Evolutionary conservation across 2,113 vertebrate genomes (phyloP).

Genomic region (Leucopsar rothschildi): DNA sequence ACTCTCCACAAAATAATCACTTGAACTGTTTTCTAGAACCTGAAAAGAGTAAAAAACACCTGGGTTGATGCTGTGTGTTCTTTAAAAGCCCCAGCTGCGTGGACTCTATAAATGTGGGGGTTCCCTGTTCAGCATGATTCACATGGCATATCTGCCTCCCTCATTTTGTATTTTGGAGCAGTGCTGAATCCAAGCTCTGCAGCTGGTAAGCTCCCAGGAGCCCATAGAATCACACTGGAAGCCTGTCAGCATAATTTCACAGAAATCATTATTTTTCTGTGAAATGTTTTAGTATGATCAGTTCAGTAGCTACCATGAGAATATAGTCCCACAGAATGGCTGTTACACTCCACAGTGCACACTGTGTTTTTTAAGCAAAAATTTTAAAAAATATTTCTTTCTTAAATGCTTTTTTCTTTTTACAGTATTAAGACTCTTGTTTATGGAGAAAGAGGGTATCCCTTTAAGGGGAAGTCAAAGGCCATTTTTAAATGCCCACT

Average conservation of each 20-base stretch:
- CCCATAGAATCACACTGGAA: not conserved
- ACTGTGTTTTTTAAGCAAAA: not conserved
- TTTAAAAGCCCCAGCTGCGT: not conserved
- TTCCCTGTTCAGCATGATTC: not conserved
- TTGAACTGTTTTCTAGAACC: not conserved
- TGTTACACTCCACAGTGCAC: not conserved
- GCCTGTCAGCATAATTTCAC: not conserved
- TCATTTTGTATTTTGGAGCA: not conserved
- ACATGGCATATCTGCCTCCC: not conserved
- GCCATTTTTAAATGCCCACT: not conserved
- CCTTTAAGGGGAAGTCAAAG: fast-evolving
- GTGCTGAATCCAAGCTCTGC: not conserved
- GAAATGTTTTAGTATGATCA: not conserved
- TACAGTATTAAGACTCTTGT: not conserved
- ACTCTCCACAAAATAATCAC: not conserved
- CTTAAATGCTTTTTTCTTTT: not conserved
- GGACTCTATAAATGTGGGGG: not conserved
- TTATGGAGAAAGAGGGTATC: not conserved
- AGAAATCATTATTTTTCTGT: not conserved
- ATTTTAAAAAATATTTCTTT: not conserved
- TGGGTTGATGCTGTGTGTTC: not conserved
- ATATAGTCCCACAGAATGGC: not conserved
- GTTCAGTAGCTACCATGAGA: not conserved
- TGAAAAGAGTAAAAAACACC: not conserved
- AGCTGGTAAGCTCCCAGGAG: not conserved